Evolutionary conservation across 2,888 invertebrate genomes (phyloP), one percentile per base, ranked within the genome.

Genomic region (Esperia sulphurella): DNA sequence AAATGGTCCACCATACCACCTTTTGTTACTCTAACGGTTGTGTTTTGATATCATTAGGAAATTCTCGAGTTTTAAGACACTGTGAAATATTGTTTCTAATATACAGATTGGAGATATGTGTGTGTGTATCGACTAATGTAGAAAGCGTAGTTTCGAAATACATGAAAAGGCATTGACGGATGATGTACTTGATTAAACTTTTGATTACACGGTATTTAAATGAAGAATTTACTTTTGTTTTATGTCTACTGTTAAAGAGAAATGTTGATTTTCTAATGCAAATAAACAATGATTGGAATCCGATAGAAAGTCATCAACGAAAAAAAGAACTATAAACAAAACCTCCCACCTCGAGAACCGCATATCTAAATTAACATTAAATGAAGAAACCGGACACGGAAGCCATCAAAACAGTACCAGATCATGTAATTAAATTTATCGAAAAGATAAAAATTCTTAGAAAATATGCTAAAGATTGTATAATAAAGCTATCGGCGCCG

Each of bases 11-110:
- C 67, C 70, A 71, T 75, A 35, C 71, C 69, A 75, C 68, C 81
- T 82, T 86, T 86, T 87, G 87, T 87, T 83, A 66, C 61, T 68
- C 54, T 83, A 86, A 85, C 87, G 82, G 83, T 75, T 71, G 67
- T 79, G 75, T 84, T 81, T 83, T 83, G 82, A 85, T 87, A 85
- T 85, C 86, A 82, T 84, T 84, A 83, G 71, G 75, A 80, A 81
- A 79, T 73, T 75, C 79, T 75, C 75, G 66, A 60, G 60, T 69
- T 75, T 67, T 74, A 71, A 74, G 83, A 81, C 82, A 76, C 69
- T 63, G 75, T 79, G 79, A 83, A 78, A 83, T 83, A 80, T 82
- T 70, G 79, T 74, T 69, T 69, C 75, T 74, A 75, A 80, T 76
- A 77, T 66, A 73, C 63, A 75, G 81, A 83, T 74, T 76, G 78